Conservation (phyloP, 2,113 vertebrate species). For the Calidris pygmaea region DNA sequence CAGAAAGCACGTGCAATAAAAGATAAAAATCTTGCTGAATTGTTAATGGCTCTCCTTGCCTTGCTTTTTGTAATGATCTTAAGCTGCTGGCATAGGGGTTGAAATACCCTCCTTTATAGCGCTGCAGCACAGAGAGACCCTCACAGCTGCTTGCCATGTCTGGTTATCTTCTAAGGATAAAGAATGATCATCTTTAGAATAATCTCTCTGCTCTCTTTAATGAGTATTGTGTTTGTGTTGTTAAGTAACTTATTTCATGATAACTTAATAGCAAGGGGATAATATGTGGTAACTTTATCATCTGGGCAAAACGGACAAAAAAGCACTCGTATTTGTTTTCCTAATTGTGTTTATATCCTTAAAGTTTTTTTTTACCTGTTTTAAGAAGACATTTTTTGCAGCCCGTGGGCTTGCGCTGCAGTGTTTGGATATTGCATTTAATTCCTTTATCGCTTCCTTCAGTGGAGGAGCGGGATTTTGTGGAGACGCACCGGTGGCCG, state of each 20-base stretch:
- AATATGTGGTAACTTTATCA: accelerated
- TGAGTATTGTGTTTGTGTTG: neutral
- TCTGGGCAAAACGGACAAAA: neutral
- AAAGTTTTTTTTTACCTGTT: neutral
- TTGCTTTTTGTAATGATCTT: neutral
- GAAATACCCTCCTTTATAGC: neutral
- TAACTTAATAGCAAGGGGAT: neutral
- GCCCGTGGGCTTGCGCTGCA: accelerated
- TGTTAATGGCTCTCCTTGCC: neutral
- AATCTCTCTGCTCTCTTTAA: neutral
- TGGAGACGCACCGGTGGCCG: conserved; percentile 93
- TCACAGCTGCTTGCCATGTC: neutral
- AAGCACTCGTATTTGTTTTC: neutral
- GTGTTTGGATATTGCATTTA: neutral
- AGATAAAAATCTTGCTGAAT: neutral
- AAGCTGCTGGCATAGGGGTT: neutral
- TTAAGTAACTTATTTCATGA: neutral
- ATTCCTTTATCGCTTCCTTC: conserved; percentile 26
- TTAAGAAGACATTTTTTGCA: neutral
- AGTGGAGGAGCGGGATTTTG: conserved; percentile 93
- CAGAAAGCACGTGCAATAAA: neutral
- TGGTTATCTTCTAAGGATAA: neutral
- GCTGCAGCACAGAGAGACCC: neutral
- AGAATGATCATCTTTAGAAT: neutral
- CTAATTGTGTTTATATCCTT: neutral